Base-by-base conservation (phyloP, 2,113 vertebrate genomes). In the Lichenostomus cassidix region DNA sequence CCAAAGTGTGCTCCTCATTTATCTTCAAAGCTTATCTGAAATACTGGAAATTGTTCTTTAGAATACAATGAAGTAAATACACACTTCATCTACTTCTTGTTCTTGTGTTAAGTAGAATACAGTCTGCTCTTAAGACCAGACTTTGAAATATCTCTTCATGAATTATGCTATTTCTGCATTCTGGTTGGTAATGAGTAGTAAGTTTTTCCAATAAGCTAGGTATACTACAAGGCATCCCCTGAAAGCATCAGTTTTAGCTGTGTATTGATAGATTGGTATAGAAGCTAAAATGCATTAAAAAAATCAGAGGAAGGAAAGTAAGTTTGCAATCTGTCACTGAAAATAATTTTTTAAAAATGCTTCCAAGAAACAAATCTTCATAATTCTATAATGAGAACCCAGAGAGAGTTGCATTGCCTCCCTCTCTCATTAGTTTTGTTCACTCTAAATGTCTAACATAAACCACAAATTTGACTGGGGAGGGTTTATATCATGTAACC, bases 331-430 rank as follows among this genome's bases (percentile, higher is more conserved):
- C 76, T 94, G 75, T 64, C 39, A 65, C 59, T 75, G 85, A 68
- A 93, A 90, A 78, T 24, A 1, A 10, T 64, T 80, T 62, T 53
- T 35, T 0, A 56, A 85, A 83, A 81, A 74, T 46, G 41, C 5
- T 93, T 92, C 86, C 76, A 96, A 71, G 47, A 83, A 89, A 93
- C 31, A 79, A 62, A 78, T 90, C 56, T 83, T 92, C n/a, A 20
- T 75, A 89, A 83, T 52, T 82, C 44, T 68, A 27, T 78, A 90
- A 91, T 46, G 73, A 93, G 69, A 95, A 59, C 15, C 13, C 52
- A 76, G 52, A 91, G 77, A 80, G 46, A 88, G 56, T 25, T 71
- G 79, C 1, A 9, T 10, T 86, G 67, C 35, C 22, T 50, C 33
- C 53, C 21, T 81, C 65, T 78, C 44, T 74, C 68, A 25, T 44